Conservation (phyloP, 2,888 invertebrate species). For the Drosophila percnosoma region DNA sequence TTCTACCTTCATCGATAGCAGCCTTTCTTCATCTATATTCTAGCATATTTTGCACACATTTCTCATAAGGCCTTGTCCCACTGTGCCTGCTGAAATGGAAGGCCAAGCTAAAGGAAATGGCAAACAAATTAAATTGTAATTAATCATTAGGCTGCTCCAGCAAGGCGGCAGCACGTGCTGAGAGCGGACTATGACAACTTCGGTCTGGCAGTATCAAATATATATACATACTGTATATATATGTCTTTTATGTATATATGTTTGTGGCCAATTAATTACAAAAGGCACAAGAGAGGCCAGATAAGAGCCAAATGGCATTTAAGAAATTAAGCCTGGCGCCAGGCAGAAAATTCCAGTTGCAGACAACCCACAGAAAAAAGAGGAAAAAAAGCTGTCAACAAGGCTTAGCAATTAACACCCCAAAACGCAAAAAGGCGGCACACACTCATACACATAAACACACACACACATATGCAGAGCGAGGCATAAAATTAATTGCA, state of each 20-base stretch:
- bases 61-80: conserved; percentile 5
- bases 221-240: conserved; percentile 43
- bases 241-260: conserved; percentile 12
- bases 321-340: conserved; percentile 55
- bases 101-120: conserved; percentile 46
- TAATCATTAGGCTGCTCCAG: conserved; percentile 67
- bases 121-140: conserved; percentile 79
- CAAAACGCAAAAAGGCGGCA: conserved; percentile 12
- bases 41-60: background rate
- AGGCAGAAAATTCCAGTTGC: conserved; percentile 3
- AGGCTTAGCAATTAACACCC: conserved; percentile 57
- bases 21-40: background rate
- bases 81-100: conserved; percentile 22
- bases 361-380: conserved; percentile 7
- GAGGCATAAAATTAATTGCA: conserved; percentile 34
- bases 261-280: conserved; percentile 71
- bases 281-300: conserved; percentile 68
- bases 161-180: conserved; percentile 60
- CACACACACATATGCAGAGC: background rate
- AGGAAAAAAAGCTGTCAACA: conserved; percentile 48
- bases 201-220: conserved; percentile 43
- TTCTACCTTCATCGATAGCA: too few relatives aligned
- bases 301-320: conserved; percentile 60
- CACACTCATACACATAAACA: background rate
- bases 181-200: conserved; percentile 60